Evolutionary conservation across 2,113 vertebrate species (phyloP).

Genomic region (Elaphurus davidianus): DNA sequence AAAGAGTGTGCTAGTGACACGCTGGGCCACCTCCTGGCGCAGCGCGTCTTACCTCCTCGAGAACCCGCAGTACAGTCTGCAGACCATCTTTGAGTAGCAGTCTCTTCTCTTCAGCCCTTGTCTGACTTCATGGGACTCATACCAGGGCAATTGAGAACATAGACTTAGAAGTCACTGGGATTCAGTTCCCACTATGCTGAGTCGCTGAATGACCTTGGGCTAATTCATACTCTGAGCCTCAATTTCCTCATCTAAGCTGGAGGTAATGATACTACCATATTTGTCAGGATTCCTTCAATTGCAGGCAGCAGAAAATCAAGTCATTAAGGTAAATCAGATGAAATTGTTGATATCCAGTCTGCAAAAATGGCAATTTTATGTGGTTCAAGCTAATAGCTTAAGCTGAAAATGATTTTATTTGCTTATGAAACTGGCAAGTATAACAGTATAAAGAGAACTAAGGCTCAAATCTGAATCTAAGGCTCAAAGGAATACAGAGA

Average conservation of each 20-base stretch:
- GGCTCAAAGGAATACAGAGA: not conserved
- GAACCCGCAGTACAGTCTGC: not conserved
- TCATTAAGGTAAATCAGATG: not conserved
- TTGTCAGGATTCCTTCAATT: not conserved
- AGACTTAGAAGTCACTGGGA: not conserved
- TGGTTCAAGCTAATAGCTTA: not conserved
- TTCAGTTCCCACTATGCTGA: not conserved
- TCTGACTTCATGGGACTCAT: not conserved
- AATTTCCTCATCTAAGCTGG: not conserved
- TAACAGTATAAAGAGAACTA: not conserved
- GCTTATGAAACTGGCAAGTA: not conserved
- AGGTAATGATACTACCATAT: not conserved
- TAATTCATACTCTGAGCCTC: not conserved
- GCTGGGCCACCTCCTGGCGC: not conserved
- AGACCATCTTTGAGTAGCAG: not conserved
- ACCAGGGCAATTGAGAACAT: not conserved
- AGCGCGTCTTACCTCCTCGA: not conserved
- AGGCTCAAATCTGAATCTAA: not conserved
- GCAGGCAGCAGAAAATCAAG: slow-evolving; percentile 7
- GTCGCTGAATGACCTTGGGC: not conserved
- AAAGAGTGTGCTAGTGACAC: not conserved
- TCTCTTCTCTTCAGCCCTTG: not conserved
- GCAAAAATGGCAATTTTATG: not conserved
- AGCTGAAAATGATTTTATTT: not conserved
- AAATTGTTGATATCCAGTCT: not conserved